phyloP scores from a whole-genome alignment of 1,140 invertebrate genomes.

The Nylanderia fulva region DNA sequence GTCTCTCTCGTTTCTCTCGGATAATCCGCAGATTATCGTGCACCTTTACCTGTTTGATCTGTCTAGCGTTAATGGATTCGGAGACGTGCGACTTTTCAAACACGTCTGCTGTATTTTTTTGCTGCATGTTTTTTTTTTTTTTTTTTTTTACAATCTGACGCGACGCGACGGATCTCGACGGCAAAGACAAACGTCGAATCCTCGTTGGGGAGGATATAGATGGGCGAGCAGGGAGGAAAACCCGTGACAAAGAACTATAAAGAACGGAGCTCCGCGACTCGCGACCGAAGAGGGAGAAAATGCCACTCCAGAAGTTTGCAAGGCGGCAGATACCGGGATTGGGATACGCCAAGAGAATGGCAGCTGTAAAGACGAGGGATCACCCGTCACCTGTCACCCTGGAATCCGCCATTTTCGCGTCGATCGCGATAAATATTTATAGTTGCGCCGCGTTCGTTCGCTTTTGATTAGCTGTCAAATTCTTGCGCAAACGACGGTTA shows the following conservation, averaged over 20 bases:
- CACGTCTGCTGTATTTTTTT: not conserved
- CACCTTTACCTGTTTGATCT: conserved; percentile 12
- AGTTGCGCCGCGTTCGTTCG: not conserved
- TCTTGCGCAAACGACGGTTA: not conserved
- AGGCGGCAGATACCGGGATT: conserved; percentile 22
- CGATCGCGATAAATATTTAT: conserved; percentile 7
- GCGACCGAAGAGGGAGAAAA: conserved; percentile 7
- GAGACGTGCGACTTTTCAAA: conserved; percentile 37
- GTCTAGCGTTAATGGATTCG: conserved; percentile 34
- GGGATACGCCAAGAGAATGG: conserved; percentile 21
- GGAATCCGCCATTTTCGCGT: conserved; percentile 1
- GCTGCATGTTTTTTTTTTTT: conserved; percentile 20
- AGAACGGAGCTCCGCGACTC: conserved; percentile 47
- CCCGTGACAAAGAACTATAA: conserved; percentile 53
- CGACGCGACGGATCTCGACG: conserved; percentile 7
- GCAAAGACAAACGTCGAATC: conserved; percentile 54
- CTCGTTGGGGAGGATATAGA: not conserved
- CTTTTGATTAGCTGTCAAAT: conserved; percentile 22
- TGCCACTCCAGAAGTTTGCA: conserved; percentile 20
- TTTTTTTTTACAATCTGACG: conserved; percentile 15
- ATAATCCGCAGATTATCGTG: not conserved
- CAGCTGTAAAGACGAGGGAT: conserved; percentile 46
- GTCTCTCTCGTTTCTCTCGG: not conserved
- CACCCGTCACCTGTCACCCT: not conserved
- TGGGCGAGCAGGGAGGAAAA: not conserved